Evolutionary conservation across 2,797 vertebrate genomes (phyloP), one percentile per base, ranked within the genome.

Genomic region (Pitangus sulphuratus): DNA sequence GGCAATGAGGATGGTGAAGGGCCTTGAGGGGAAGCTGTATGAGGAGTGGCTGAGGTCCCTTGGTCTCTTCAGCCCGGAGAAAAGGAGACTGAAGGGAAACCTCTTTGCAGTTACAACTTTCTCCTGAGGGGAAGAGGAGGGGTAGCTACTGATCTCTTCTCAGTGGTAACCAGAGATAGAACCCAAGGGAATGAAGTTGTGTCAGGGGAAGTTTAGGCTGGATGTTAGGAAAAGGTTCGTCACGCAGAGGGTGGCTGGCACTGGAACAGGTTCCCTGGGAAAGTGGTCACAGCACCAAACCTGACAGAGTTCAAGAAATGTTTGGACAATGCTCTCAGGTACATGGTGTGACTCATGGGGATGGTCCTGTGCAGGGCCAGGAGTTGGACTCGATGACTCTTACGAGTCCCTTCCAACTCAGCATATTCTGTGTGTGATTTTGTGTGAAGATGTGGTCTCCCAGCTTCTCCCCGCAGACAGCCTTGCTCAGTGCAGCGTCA

Each of bases 401-500:
- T 28, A 25, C 39, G 35, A 5, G 35, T 28, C 25, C 57, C 25
- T 60, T 20, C 35, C 57, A 60, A 39, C 25, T 60, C 12, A 6
- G 35, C 25, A 60, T 39, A 39, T 39, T 60, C 57, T 60, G 25
- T 28, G 57, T 28, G 57, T 39, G 35, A 60, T 39, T 60, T 39
- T 28, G 26, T 40, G 26, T 20, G 37, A 40, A 30, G 58, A 56
- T 3, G 1, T 1, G 2, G 28, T 44, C 45, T 40, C 39, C 14
- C 22, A 31, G 71, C 25, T 82, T n/a, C 39, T 22, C 44, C 44
- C 58, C 44, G 69, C 65, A 39, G 16, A 53, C 33, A 35, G 30
- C 51, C 12, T 4, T 0, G 2, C 8, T 54, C 31, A 2, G 6
- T 1, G 0, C 9, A 2, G 20, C 53, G 45, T 61, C 21, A 6